These are phyloP conservation scores for Aldabrachelys gigantea DNA, from an alignment of 2,113 vertebrate species.

Conservation along the genomic window DNA sequence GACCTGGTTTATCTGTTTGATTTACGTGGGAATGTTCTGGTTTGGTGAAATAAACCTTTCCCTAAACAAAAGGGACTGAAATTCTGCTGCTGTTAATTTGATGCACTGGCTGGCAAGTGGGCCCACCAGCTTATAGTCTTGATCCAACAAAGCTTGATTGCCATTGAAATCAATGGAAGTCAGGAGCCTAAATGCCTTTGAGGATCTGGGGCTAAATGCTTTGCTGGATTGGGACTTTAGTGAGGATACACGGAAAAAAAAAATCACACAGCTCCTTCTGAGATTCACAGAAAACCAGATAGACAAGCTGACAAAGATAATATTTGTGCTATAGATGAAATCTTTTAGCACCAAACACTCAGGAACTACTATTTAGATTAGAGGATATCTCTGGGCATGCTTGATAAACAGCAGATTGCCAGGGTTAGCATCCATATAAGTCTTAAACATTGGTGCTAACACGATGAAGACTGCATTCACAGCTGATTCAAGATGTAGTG, in stretches of 20 bases:
- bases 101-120: fast-evolving
- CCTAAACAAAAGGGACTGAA: not conserved
- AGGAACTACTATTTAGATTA: not conserved
- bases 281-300: not conserved
- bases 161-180: not conserved
- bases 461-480: not conserved
- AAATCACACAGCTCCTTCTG: not conserved
- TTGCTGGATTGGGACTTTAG: not conserved
- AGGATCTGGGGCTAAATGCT: not conserved
- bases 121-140: fast-evolving
- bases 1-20: constrained; percentile 1
- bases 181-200: not conserved
- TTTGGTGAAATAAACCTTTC: not conserved
- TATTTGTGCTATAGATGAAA: not conserved
- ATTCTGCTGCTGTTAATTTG: not conserved
- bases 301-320: not conserved
- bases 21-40: not conserved
- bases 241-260: not conserved
- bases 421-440: fast-evolving
- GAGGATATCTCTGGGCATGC: not conserved
- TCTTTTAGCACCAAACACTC: not conserved
- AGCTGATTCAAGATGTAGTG: not conserved
- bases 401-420: not conserved
- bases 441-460: not conserved
- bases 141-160: not conserved